Percentiles rank a stretch among this genome's conserved stretches.
Evolutionary conservation across 2,113 vertebrate species (phyloP).

Genomic region (Willisornis vidua): DNA sequence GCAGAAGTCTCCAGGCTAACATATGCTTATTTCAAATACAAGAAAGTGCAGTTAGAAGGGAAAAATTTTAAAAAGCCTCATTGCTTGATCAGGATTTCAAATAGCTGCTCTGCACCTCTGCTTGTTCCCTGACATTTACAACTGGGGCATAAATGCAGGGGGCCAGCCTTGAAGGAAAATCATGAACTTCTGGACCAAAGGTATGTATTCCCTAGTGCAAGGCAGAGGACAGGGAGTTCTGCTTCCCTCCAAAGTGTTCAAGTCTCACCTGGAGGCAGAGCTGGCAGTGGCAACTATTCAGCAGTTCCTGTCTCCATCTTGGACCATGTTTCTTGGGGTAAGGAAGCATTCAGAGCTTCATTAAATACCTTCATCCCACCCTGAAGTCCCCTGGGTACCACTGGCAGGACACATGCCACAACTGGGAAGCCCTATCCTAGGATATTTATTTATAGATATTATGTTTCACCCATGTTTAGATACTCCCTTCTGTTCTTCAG

Average conservation of each 20-base stretch:
- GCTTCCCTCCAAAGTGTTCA: neutral
- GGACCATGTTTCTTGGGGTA: neutral
- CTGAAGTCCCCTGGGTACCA: neutral
- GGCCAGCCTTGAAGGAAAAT: neutral
- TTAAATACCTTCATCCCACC: neutral
- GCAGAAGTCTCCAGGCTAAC: constrained; percentile 32
- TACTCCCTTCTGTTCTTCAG: neutral
- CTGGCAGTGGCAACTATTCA: neutral
- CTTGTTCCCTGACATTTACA: neutral
- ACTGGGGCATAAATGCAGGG: neutral
- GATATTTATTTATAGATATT: neutral
- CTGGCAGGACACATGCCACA: neutral
- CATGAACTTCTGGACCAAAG: neutral
- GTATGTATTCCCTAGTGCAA: neutral
- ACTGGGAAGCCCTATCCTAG: neutral
- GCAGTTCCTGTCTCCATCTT: neutral
- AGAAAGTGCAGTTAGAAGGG: neutral
- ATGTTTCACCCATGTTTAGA: fast-evolving
- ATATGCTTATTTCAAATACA: constrained; percentile 45
- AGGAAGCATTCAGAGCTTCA: neutral
- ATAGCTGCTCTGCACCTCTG: neutral
- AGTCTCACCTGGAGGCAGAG: neutral
- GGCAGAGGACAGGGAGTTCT: neutral
- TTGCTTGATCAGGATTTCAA: neutral
- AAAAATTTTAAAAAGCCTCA: neutral